Evolutionary conservation across 2,113 vertebrate species (phyloP).

Genomic region (Ardeotis arabs): DNA sequence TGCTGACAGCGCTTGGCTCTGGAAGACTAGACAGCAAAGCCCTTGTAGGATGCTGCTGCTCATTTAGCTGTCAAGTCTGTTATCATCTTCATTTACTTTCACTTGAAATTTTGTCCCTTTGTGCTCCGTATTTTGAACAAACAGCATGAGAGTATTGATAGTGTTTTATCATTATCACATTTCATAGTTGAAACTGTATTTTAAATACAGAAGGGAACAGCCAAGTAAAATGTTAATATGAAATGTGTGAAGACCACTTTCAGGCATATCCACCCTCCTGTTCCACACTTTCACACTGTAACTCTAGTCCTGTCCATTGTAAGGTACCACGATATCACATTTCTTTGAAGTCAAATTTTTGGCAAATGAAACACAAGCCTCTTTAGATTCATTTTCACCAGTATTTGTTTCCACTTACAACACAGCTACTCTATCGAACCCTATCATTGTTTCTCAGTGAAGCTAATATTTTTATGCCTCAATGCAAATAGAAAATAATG

Average conservation of each 20-base stretch:
- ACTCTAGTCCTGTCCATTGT: not conserved
- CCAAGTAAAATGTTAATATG: not conserved
- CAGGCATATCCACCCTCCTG: not conserved
- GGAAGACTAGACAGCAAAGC: not conserved
- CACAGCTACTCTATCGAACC: not conserved
- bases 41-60: not conserved
- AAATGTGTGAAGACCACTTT: not conserved
- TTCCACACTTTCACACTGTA: not conserved
- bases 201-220: not conserved
- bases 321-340: not conserved
- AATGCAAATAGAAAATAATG: not conserved
- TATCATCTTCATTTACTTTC: not conserved
- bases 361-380: constrained; percentile 13
- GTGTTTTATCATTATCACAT: not conserved
- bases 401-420: not conserved
- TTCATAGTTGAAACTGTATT: not conserved
- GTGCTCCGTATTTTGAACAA: not conserved
- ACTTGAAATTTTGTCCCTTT: not conserved
- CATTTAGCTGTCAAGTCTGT: not conserved
- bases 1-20: not conserved
- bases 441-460: not conserved
- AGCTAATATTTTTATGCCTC: not conserved
- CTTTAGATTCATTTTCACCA: constrained; percentile 27
- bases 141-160: accelerated
- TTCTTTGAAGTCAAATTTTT: not conserved